Base-by-base conservation (phyloP, 2,888 invertebrate species). In the Drosophila nigricruria region DNA sequence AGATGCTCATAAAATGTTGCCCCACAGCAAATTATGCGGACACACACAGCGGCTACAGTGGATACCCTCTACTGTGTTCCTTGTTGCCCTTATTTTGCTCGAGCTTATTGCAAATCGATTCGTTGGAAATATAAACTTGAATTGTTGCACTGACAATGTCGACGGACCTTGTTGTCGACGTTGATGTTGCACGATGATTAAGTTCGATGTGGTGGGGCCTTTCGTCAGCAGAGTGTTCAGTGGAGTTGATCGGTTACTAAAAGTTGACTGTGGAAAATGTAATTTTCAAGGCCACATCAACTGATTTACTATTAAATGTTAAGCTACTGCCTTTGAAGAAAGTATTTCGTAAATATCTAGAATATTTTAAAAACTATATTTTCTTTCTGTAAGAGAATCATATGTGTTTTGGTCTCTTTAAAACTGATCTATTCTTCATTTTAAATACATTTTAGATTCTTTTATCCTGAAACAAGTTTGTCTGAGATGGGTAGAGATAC, bases 1-100 rank as follows among this genome's bases (percentile, higher is more conserved):
- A 82, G 80, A 78, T 71, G 80, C 69, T 77, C 84, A 73, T 87
- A 83, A 81, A 89, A 77, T 75, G 66, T 49, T 54, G 49, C 27
- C 63, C 40, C 43, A 70, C 56, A 56, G 54, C 56, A 81, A 71
- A 79, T 77, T 81, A 82, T 79, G 74, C 79, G 77, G 70, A 75
- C 85, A 77, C 77, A 81, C 77, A 86, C 76, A 75, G 38, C 66
- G 77, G 34, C 36, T 36, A 18, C 36, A 53, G 36, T 8, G 36
- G 20, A 18, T 42, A 25, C 36, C 65, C 43, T 50, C 36, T 30
- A 16, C 50, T 8, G 50, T 9, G 14, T 4, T 12, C 34, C 14
- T 49, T 38, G 20, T 8, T 23, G 36, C 62, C 27, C 38, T 18
- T n/a, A 34, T 50, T 3, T 27, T 30, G 8, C 25, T 50, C 52